These are phyloP conservation scores for Entomobrya multifasciata DNA, from an alignment of 2,888 invertebrate species.

Conservation along the genomic window DNA sequence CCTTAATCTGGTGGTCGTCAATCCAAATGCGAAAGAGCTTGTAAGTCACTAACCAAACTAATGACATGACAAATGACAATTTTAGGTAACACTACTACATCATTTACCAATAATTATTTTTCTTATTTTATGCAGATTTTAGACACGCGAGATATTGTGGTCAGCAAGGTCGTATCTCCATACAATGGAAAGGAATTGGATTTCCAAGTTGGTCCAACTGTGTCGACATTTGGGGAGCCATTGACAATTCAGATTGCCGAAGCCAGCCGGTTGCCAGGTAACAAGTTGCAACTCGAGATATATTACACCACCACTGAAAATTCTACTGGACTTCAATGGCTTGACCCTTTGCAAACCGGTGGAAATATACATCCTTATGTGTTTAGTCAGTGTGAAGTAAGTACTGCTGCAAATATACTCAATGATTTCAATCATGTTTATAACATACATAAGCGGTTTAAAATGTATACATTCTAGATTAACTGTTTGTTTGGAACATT, in stretches of 20 bases:
- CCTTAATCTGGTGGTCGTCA: conserved; percentile 84
- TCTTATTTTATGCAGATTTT: conserved; percentile 85
- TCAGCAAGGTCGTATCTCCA: conserved; percentile 84
- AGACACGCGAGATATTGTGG: conserved; percentile 88
- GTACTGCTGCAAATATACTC: no score
- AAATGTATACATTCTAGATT: no score
- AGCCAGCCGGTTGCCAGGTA: conserved; percentile 79
- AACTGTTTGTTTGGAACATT: no score
- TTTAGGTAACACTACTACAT: conserved; percentile 53
- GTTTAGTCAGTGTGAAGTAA: conserved; percentile 80
- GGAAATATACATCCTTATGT: conserved; percentile 91
- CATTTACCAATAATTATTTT: no score
- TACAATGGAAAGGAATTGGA: conserved; percentile 84
- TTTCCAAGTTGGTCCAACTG: conserved; percentile 85
- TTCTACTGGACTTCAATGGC: conserved; percentile 95
- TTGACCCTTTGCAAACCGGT: conserved; percentile 91
- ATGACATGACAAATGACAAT: no score
- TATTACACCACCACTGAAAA: conserved; percentile 84
- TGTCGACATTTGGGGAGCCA: conserved; percentile 89
- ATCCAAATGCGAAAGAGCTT: conserved; percentile 83
- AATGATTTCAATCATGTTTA: no score
- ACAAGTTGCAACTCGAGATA: conserved; percentile 80
- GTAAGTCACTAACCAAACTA: no score
- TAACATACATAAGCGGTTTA: no score
- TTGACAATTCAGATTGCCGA: conserved; percentile 84